These are phyloP conservation scores for Physella acuta DNA, from an alignment of 1,140 invertebrate genomes.

Conservation along the genomic window DNA sequence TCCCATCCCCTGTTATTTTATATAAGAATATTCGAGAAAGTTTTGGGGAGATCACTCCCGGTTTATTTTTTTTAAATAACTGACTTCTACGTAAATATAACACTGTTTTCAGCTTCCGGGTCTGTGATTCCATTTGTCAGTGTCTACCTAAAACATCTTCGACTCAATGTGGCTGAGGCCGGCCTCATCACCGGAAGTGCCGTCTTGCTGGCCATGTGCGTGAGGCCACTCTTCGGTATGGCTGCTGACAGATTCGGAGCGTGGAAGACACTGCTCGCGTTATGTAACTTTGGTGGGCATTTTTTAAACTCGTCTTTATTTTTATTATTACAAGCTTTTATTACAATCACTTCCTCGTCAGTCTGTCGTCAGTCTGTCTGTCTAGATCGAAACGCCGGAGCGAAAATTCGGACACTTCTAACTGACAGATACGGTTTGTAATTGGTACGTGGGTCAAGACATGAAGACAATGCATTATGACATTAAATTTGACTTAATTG, in stretches of 20 bases:
- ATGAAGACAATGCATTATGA: no score
- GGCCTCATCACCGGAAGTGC: conserved; percentile 27
- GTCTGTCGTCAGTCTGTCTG: no score
- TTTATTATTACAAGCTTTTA: no score
- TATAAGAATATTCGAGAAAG: neutral
- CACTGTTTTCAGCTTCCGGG: conserved; percentile 19
- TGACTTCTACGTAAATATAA: neutral
- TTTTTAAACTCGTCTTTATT: no score
- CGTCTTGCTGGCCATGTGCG: conserved; percentile 14
- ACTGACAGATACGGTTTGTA: no score
- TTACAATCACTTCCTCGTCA: no score
- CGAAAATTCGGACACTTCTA: no score
- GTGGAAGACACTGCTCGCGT: conserved; percentile 12
- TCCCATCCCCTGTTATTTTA: neutral
- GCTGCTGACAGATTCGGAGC: conserved; percentile 24
- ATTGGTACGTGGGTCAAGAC: no score
- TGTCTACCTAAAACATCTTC: conserved; percentile 28
- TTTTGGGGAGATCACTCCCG: no score
- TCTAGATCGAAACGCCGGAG: no score
- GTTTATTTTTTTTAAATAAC: neutral
- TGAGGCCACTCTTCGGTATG: conserved; percentile 24
- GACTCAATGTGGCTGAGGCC: conserved; percentile 25
- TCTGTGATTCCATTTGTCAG: conserved; percentile 26
- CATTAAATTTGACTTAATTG: no score
- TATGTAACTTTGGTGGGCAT: conserved; percentile 23